phyloP scores from a whole-genome alignment of 2,113 vertebrate species.

The Spea bombifrons region DNA sequence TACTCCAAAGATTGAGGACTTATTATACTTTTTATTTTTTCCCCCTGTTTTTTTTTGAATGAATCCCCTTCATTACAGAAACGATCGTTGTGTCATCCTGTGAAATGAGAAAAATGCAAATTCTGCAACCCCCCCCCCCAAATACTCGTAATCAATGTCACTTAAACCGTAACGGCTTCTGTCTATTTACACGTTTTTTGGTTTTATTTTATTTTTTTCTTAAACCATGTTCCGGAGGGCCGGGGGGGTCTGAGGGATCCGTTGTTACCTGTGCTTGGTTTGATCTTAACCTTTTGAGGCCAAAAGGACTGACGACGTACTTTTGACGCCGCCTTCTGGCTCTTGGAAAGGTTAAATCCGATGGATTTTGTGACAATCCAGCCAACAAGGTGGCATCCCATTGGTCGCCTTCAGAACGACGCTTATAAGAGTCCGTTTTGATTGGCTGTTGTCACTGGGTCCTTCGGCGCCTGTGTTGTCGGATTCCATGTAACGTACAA shows the following conservation, averaged over 20 bases:
- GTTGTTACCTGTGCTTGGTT: no score
- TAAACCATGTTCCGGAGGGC: background rate
- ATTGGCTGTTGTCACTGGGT: no score
- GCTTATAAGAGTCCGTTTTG: no score
- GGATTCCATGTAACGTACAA: no score
- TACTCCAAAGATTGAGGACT: constrained; percentile 6
- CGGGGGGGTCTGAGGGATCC: background rate
- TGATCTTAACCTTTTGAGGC: no score
- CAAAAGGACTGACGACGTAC: no score
- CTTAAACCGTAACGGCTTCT: background rate
- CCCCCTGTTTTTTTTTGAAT: background rate
- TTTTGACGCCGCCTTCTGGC: no score
- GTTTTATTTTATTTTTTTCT: background rate
- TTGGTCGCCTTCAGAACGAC: no score
- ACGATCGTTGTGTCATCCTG: constrained; percentile 5
- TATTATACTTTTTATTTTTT: background rate
- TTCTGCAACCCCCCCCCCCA: background rate
- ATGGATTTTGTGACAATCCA: no score
- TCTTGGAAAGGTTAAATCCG: no score
- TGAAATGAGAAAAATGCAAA: background rate
- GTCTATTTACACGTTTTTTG: background rate
- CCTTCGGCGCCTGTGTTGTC: no score
- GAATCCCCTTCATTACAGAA: background rate
- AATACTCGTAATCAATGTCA: constrained; percentile 12
- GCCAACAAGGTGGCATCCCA: no score